Conservation (phyloP, 2,888 invertebrate genomes). For the Coecobrya sp. region DNA sequence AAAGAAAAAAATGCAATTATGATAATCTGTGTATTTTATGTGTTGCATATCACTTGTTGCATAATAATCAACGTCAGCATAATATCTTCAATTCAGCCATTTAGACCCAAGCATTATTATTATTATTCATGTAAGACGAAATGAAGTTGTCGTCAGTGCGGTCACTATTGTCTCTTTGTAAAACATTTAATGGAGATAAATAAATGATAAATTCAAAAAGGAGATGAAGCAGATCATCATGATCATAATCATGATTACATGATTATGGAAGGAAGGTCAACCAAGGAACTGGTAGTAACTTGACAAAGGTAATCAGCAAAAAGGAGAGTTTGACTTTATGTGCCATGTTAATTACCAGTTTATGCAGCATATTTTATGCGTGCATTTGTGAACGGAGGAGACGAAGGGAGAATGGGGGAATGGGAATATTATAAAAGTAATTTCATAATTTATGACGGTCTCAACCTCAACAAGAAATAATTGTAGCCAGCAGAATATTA, state of each 20-base stretch:
- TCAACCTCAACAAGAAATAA: neutral
- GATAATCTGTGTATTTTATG: slow-evolving; percentile 16
- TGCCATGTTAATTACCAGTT: slow-evolving; percentile 39
- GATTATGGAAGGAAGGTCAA: slow-evolving; percentile 36
- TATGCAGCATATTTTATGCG: neutral
- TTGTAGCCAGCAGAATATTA: too few relatives aligned
- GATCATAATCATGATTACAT: neutral
- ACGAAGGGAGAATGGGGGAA: slow-evolving; percentile 12
- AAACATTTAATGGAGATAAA: neutral
- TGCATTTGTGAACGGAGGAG: neutral
- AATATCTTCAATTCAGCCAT: neutral
- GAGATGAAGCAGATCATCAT: neutral
- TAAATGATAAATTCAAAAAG: neutral
- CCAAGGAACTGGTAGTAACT: slow-evolving; percentile 47
- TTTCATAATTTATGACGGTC: slow-evolving; percentile 25
- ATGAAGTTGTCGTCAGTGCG: slow-evolving; percentile 5
- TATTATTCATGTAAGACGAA: neutral
- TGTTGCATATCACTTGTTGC: neutral
- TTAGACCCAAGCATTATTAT: neutral
- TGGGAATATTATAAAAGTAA: neutral
- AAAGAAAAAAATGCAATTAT: slow-evolving; percentile 16
- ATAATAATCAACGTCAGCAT: neutral
- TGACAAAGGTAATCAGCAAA: neutral
- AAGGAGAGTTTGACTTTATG: slow-evolving; percentile 12
- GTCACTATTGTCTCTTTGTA: neutral